Evolutionary conservation across 2,797 vertebrate genomes (phyloP), one percentile per base, ranked within the genome.

Genomic region (Sebastes matsubarae): DNA sequence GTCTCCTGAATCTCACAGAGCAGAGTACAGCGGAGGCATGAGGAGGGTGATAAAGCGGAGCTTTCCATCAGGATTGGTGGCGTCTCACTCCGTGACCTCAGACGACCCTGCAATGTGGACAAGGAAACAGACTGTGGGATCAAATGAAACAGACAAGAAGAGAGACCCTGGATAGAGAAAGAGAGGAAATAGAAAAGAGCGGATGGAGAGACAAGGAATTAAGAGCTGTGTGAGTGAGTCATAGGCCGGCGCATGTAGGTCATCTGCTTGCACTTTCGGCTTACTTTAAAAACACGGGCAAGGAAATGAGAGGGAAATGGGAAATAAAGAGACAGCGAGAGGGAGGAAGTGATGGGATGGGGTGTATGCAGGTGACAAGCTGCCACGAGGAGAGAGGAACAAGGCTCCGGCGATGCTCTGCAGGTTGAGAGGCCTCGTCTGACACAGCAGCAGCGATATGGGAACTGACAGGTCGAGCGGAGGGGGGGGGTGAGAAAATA

Each of bases 391-490:
- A 85, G 75, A 85, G 82, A 74, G 69, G 81, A 90, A 77, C 85
- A 50, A 77, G 78, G 85, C 82, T 87, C 68, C 2, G 24, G 68
- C 46, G 78, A 38, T 80, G 81, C 89, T 88, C 66, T 18, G 82
- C 68, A 9, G 86, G 87, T 90, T 65, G 87, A 92, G 84, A 87
- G 83, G 88, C 88, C 89, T 90, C 64, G 67, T 80, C 87, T 94
- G 91, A 94, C 93, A 90, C 87, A 13, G 58, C 55, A 22, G 76
- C 79, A 57, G 83, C 78, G 89, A 93, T 91, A 95, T 93, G 85
- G 83, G 79, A 93, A 87, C 90, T 94, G 95, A 95, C 95, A 93
- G 92, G 90, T 87, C 42, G 86, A 59, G 38, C 38, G 14, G 38
- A 34, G 3, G 4, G 8, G n/a, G 54, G 4, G 18, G 22, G 2